phyloP scores from a whole-genome alignment of 2,113 vertebrate species.

The Neopipo cinnamomea region DNA sequence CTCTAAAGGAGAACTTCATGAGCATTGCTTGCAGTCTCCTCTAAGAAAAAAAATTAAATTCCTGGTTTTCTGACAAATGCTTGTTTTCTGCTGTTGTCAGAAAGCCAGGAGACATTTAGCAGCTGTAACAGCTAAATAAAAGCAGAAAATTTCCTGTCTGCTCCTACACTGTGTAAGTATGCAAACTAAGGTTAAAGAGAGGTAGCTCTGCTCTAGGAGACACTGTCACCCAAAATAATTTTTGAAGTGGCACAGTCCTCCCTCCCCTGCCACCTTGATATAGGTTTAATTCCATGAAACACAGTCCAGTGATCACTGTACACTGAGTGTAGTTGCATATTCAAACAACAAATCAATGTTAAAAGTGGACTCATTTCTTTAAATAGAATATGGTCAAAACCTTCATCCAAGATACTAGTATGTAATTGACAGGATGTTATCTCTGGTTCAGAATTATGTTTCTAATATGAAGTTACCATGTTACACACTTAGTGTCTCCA shows the following conservation, averaged over 20 bases:
- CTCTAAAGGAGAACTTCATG: background rate
- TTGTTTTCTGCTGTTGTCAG: conserved; percentile 39
- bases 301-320: background rate
- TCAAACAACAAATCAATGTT: background rate
- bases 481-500: background rate
- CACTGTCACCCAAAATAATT: background rate
- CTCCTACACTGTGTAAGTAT: background rate
- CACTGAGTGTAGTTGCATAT: background rate
- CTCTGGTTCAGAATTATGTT: background rate
- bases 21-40: background rate
- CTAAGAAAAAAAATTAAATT: background rate
- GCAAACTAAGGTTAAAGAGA: background rate
- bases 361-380: background rate
- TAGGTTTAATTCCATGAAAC: background rate
- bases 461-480: background rate
- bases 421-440: background rate
- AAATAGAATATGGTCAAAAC: background rate
- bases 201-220: background rate
- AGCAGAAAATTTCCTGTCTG: conserved; percentile 31
- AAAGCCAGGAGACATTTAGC: conserved; percentile 43
- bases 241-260: background rate
- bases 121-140: conserved; percentile 43
- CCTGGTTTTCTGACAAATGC: conserved; percentile 23
- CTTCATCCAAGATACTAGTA: background rate
- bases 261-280: rapidly evolving